Evolutionary conservation across 2,888 invertebrate species (phyloP), one percentile per base, ranked within the genome.

Genomic region (Ptilodon capucinus): DNA sequence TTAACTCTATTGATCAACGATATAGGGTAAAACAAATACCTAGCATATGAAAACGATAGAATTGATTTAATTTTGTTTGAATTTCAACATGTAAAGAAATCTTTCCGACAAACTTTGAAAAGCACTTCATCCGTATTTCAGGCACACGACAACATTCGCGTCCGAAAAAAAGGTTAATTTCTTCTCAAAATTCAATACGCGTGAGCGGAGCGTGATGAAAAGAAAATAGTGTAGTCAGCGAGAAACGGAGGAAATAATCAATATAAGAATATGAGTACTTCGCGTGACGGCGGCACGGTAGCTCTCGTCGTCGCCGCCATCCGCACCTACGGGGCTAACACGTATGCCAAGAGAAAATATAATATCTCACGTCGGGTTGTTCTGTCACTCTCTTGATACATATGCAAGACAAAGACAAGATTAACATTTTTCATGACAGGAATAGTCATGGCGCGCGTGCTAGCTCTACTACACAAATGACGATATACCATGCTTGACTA

Each of bases 161-260:
- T 28, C n/a, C n/a, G n/a, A 51, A 36, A 53, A 60, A 64, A 54
- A 56, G 47, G 35, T 19, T 69, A 64, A 63, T 71, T 59, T 42
- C 47, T 48, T 57, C 57, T 70, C 64, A 47, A 61, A 64, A 70
- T 70, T 68, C 68, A 42, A 60, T 60, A 60, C 67, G 54, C 64
- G 59, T 49, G 42, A 45, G 55, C 42, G 51, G 46, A 46, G 46
- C 43, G 42, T 57, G 40, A 51, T 34, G 19, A 16, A n/a, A 28
- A 54, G 58, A 40, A 60, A 55, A 48, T 50, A 57, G 60, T 55
- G 40, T 49, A 51, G 45, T 28, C 40, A 44, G 49, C 42, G 49
- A 54, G 53, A 57, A 53, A 58, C 39, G 57, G 48, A 46, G 32
- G 50, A 65, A 66, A 64, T 61, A 71, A 71, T 71, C 73, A 56